Evolutionary conservation across 2,797 vertebrate species (phyloP), one percentile per base, ranked within the genome.

Genomic region (Alcedo quadribrachys): DNA sequence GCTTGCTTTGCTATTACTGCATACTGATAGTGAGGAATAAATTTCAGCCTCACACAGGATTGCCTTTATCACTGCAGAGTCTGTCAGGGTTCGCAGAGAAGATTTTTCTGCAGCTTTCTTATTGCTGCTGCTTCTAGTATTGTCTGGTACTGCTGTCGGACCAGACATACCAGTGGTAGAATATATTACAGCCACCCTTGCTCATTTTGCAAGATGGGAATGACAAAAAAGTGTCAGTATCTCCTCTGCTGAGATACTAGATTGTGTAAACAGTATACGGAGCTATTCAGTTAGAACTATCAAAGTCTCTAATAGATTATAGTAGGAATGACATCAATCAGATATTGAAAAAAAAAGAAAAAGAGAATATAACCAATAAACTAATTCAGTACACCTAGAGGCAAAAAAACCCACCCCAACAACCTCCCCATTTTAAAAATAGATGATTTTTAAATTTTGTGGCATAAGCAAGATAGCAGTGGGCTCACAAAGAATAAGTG

Each of bases 401-500:
- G 32, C 9, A 28, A 85, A 61, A 51, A 83, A 58, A 15, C 7
- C 58, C 45, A 15, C 21, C 15, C 25, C 25, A 11, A 2, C 15
- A 45, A 45, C 25, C 50, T 16, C 27, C 9, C 15, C 62, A 50
- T 75, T 61, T 92, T 77, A 5, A 40, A 85, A 61, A 74, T 20
- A 48, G n/a, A 9, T 89, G 57, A 62, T 92, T 93, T 86, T 27
- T 18, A 81, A 50, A 27, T 90, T 91, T 81, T 82, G 58, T 22
- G 50, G 53, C 54, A 81, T 80, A 94, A 85, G 74, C 81, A 89
- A 92, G 78, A 66, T 53, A 93, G 58, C 70, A 90, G 21, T 63
- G 40, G 33, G 32, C 15, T 90, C 33, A 86, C 50, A 83, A 94
- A 74, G 75, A 77, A 27, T 77, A 95, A 96, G n/a, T 32, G 32